These are phyloP conservation scores for Zygogramma bicolorata DNA, from an alignment of 2,888 invertebrate species.

Conservation along the genomic window DNA sequence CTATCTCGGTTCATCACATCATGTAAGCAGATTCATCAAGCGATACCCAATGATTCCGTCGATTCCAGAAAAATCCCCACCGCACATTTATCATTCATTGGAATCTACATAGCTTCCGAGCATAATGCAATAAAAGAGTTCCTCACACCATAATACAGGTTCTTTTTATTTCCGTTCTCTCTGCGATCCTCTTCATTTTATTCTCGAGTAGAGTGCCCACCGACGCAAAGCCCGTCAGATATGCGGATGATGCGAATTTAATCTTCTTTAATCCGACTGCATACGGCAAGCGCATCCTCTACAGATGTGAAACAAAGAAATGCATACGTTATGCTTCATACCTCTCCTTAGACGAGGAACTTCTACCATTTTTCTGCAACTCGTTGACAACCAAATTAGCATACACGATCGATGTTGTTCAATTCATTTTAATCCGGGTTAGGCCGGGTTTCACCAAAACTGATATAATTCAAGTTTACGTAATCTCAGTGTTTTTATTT, in stretches of 20 bases:
- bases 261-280: constrained; percentile 3
- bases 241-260: background rate
- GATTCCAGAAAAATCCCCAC: background rate
- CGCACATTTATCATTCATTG: background rate
- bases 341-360: background rate
- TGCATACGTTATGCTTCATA: background rate
- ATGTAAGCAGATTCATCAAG: too few relatives aligned
- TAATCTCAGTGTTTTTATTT: too few relatives aligned
- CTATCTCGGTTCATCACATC: too few relatives aligned
- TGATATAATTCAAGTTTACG: too few relatives aligned
- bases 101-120: background rate
- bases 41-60: background rate
- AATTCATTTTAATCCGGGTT: too few relatives aligned
- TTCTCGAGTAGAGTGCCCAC: background rate
- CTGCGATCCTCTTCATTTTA: background rate
- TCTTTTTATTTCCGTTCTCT: background rate
- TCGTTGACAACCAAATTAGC: too few relatives aligned
- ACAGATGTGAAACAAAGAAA: constrained; percentile 3
- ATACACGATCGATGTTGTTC: too few relatives aligned
- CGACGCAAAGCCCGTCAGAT: background rate
- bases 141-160: background rate
- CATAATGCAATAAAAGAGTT: background rate
- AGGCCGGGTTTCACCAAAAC: too few relatives aligned
- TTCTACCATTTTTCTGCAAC: background rate
- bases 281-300: background rate